Conservation (phyloP, 2,113 vertebrate species). For the Pseudopipra pipra region DNA sequence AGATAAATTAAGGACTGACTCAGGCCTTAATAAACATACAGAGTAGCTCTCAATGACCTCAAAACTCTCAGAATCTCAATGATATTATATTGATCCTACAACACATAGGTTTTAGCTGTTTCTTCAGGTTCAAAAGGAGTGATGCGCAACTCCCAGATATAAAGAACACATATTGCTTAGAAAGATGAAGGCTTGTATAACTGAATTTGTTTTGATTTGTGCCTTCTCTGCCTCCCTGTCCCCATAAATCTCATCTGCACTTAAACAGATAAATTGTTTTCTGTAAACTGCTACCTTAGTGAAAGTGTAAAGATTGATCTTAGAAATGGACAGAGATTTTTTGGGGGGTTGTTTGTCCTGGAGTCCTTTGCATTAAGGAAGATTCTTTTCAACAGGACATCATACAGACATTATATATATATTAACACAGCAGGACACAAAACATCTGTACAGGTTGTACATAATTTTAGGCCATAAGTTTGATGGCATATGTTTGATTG, state of each 20-base stretch:
- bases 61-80: neutral
- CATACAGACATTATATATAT: neutral
- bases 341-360: neutral
- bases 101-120: neutral
- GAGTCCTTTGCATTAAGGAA: neutral
- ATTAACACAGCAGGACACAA: neutral
- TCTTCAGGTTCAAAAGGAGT: neutral
- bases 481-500: neutral
- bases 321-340: neutral
- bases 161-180: neutral
- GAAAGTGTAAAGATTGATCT: neutral
- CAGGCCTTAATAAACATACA: neutral
- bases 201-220: neutral
- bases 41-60: neutral
- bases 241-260: neutral
- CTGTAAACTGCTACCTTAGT: neutral
- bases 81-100: neutral
- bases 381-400: neutral
- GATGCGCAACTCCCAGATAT: neutral
- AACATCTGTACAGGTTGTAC: neutral
- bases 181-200: neutral
- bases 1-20: neutral
- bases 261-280: neutral
- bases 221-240: accelerated
- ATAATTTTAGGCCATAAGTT: neutral